phyloP scores from a whole-genome alignment of 2,113 vertebrate species.

The Eulemur rufifrons region DNA sequence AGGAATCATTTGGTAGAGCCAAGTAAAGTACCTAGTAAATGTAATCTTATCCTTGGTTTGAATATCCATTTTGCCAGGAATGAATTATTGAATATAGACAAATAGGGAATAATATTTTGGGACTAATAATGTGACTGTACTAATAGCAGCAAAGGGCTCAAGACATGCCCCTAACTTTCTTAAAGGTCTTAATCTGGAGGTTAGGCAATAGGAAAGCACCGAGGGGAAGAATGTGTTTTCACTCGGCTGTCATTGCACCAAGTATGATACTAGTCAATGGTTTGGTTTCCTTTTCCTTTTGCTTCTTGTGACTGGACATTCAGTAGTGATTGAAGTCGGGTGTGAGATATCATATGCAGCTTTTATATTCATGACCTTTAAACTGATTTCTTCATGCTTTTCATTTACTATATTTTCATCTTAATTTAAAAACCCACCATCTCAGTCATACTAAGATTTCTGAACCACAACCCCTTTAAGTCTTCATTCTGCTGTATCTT shows the following conservation, averaged over 20 bases:
- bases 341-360: background rate
- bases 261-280: no score
- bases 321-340: background rate
- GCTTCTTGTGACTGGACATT: background rate
- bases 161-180: background rate
- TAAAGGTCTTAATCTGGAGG: background rate
- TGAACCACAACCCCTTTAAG: background rate
- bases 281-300: background rate
- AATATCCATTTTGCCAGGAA: background rate
- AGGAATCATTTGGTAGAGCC: background rate
- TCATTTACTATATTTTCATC: background rate
- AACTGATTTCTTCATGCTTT: background rate
- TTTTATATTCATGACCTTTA: background rate
- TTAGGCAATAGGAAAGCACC: background rate
- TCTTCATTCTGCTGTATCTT: background rate
- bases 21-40: background rate
- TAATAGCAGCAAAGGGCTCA: background rate
- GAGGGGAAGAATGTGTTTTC: background rate
- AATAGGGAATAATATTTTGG: background rate
- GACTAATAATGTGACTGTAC: background rate
- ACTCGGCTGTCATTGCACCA: fast-evolving
- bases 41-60: background rate
- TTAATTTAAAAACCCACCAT: background rate
- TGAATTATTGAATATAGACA: background rate
- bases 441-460: background rate